These are phyloP conservation scores for Symphodus melops DNA, from an alignment of 2,113 vertebrate genomes.

Conservation along the genomic window DNA sequence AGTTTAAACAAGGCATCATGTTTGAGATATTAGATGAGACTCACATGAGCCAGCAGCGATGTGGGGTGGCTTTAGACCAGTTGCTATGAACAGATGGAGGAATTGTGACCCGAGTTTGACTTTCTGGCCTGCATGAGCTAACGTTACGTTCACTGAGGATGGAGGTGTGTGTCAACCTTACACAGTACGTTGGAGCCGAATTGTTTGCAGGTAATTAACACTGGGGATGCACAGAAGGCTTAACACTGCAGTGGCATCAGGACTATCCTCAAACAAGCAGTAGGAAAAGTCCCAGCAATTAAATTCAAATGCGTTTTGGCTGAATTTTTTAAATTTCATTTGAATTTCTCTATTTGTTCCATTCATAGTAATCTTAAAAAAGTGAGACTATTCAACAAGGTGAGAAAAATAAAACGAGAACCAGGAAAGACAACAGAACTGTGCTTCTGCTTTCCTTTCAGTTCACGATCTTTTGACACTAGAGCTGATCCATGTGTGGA, in stretches of 20 bases:
- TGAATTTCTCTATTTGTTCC: no score
- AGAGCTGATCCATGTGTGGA: background rate
- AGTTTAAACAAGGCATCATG: background rate
- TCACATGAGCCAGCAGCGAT: background rate
- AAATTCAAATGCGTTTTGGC: no score
- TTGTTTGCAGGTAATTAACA: background rate
- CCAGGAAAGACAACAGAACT: background rate
- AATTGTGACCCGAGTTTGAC: no score
- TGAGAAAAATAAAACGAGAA: background rate
- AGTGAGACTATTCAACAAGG: background rate
- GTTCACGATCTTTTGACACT: background rate
- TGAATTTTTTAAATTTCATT: no score
- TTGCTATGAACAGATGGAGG: background rate
- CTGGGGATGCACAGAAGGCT: background rate
- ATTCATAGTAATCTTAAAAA: no score
- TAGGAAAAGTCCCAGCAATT: no score
- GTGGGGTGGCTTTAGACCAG: background rate
- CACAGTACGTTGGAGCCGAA: no score
- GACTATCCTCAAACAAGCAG: background rate
- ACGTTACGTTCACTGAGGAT: no score
- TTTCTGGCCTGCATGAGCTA: no score
- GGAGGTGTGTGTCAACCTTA: background rate
- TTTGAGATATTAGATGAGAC: background rate
- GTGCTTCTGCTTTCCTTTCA: background rate
- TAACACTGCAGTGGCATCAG: background rate